Conservation (phyloP, 92 coral and sea anemone genomes). For the Parazoanthus swiftii region DNA sequence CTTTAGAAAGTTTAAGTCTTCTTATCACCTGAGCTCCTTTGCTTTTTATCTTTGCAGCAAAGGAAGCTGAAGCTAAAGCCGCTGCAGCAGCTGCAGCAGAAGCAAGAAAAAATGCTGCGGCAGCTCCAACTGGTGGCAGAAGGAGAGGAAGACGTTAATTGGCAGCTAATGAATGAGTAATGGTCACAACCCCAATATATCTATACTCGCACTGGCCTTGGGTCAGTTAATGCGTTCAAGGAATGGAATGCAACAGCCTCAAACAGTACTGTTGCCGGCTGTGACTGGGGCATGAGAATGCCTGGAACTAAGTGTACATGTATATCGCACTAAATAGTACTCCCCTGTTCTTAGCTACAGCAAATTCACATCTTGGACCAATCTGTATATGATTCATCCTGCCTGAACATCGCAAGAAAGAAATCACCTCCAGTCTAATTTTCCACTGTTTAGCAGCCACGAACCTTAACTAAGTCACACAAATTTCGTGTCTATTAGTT, state of each 20-base stretch:
- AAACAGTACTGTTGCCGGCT: conserved; percentile 7
- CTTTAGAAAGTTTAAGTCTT: background rate
- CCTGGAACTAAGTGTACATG: background rate
- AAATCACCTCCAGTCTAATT: background rate
- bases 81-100: conserved; percentile 31
- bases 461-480: background rate
- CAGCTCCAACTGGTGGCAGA: conserved; percentile 30
- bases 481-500: background rate
- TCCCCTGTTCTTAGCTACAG: background rate
- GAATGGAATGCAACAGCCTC: background rate
- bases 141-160: conserved; percentile 38
- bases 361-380: background rate
- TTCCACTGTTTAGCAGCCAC: background rate
- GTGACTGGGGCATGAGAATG: background rate
- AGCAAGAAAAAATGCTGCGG: conserved; percentile 21
- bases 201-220: conserved; percentile 16
- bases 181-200: conserved; percentile 1
- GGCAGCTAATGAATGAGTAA: background rate
- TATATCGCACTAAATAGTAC: background rate
- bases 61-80: conserved; percentile 35
- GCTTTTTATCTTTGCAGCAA: conserved; percentile 1
- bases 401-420: background rate
- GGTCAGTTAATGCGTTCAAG: background rate
- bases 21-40: background rate
- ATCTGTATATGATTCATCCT: too few relatives aligned